Evolutionary conservation across 2,797 vertebrate genomes (phyloP), one percentile per base, ranked within the genome.

Genomic region (Crypturellus tataupa): DNA sequence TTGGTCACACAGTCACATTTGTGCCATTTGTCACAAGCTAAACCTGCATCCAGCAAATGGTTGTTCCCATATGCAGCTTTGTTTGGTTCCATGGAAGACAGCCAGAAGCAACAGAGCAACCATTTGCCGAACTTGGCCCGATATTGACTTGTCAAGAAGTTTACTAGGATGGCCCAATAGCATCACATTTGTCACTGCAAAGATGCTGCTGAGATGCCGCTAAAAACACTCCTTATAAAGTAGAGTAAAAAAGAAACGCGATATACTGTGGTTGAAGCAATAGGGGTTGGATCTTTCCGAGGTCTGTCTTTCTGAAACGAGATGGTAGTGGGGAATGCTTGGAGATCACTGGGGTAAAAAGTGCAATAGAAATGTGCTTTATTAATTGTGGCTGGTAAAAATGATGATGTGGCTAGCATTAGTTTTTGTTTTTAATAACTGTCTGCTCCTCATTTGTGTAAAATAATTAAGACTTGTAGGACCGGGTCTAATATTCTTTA

Each of bases 381-480:
- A 58, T 68, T 27, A 64, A 69, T 10, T 72, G 16, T 73, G 33
- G n/a, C 69, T 85, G 75, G 69, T 72, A 47, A 68, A 71, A 87
- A 62, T n/a, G 0, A 39, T 42, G 76, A 63, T 20, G 15, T 60
- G 44, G 44, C 15, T 90, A 81, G 11, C 39, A 40, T 89, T 72
- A n/a, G 78, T 83, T 82, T n/a, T 51, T 53, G 17, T 79, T 80
- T 81, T 87, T 88, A 93, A 63, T n/a, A 75, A 62, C 27, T 25
- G 20, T 88, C 1, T 49, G 33, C 8, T 90, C 68, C 23, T 89
- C 25, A 37, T 85, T 72, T 89, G 7, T 63, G 39, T 79, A 76
- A 87, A 62, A 37, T 93, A 88, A 64, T 37, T 40, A 62, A 91
- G 51, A n/a, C 33, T 80, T 87, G 53, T 56, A 86, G 44, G 31